Conservation (phyloP, 2,113 vertebrate species). For the Terrapene triunguis region DNA sequence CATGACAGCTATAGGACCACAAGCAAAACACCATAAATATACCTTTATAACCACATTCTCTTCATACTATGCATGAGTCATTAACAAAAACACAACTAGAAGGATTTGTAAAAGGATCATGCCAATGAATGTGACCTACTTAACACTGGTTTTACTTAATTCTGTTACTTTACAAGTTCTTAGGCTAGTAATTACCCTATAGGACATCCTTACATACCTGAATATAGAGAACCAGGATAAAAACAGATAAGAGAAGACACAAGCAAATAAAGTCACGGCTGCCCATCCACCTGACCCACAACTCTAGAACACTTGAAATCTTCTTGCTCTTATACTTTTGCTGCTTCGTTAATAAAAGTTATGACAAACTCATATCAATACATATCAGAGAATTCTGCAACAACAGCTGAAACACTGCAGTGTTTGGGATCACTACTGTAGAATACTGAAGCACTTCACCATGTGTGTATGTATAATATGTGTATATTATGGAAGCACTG, state of each 20-base stretch:
- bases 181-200: background rate
- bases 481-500: background rate
- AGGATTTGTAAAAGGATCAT: constrained; percentile 64
- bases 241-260: background rate
- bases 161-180: background rate
- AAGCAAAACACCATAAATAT: background rate
- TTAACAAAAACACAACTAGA: constrained; percentile 49
- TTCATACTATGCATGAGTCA: background rate
- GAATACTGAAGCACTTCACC: background rate
- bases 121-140: constrained; percentile 57
- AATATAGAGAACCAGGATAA: constrained; percentile 26
- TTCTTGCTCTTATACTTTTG: background rate
- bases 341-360: background rate
- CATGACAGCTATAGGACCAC: background rate
- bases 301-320: background rate
- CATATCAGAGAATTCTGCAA: background rate
- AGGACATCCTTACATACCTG: constrained; percentile 19
- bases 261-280: background rate
- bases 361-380: background rate
- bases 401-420: background rate
- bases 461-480: background rate
- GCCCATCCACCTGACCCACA: background rate
- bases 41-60: background rate
- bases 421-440: background rate
- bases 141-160: constrained; percentile 59